Conservation (phyloP, 2,797 vertebrate genomes). For the Psittacula derbiana region DNA sequence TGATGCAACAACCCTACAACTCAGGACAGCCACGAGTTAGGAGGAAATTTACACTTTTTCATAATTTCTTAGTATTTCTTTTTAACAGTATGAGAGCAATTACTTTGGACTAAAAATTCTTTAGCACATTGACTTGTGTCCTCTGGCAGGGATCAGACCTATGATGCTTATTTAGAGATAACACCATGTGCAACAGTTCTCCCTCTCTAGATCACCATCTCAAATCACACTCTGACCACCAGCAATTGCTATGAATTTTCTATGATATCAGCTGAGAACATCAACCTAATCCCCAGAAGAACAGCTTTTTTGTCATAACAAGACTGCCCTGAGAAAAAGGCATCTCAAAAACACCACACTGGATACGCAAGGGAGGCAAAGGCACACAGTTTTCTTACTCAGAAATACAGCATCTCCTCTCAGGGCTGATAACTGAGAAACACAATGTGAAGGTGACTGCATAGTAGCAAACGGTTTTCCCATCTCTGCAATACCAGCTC, state of each 20-base stretch:
- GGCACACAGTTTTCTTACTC: neutral
- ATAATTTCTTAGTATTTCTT: neutral
- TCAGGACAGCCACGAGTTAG: neutral
- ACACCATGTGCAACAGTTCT: neutral
- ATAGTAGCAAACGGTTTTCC: neutral
- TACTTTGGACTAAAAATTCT: neutral
- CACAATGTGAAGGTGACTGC: neutral
- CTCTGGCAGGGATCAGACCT: neutral
- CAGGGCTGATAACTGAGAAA: neutral
- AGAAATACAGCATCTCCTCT: neutral
- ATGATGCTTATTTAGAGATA: neutral
- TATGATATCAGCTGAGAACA: neutral
- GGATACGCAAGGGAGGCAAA: neutral
- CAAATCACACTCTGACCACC: neutral
- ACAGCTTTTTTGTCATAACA: neutral
- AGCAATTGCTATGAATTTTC: neutral
- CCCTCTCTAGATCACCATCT: neutral
- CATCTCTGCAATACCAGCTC: neutral
- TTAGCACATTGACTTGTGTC: neutral
- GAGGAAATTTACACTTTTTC: neutral
- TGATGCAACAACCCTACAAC: neutral
- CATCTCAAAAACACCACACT: neutral
- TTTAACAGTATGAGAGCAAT: neutral
- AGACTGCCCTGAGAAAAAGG: neutral
- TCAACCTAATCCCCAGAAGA: neutral